Base-by-base conservation (phyloP, 2,797 vertebrate genomes). In the Rhinatrema bivittatum region DNA sequence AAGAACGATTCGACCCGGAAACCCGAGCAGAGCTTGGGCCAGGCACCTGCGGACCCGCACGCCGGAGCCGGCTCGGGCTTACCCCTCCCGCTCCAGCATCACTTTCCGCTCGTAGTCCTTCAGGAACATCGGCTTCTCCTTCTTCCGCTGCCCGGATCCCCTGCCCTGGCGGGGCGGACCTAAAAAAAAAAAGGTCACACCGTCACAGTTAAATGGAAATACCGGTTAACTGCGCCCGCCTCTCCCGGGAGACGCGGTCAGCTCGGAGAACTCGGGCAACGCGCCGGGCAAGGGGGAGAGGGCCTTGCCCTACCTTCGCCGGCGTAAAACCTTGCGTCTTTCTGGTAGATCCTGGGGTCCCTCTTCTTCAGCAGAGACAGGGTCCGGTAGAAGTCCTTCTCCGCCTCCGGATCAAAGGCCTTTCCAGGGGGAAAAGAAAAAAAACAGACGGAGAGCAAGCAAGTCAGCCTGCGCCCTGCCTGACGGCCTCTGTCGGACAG, bases 51-150 rank as follows among this genome's bases (percentile, higher is more conserved):
- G n/a, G n/a, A n/a, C n/a, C n/a, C n/a, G n/a, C n/a, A n/a, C n/a
- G n/a, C n/a, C n/a, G n/a, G n/a, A n/a, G n/a, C n/a, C n/a, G n/a
- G n/a, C n/a, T n/a, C n/a, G n/a, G n/a, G n/a, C 71, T 65, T 56
- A 95, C 93, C 92, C 93, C 56, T 72, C 87, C 48, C 71, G 89
- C 42, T 96, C 90, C 65, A 94, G 59, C 7, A 96, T 91, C 40
- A 96, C 82, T 55, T 86, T 88, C 12, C 91, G 81, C 35, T 95
- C 91, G 1, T 94, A 96, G 56, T 96, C 91, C 46, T 89, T 93
- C 16, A 92, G 59, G 39, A 79, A 94, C 91, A 96, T 91, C 2
- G 91, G 85, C 33, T 64, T 87, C 1, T 57, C 62, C 5, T 66
- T 60, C 50, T 58, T 78, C 51, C 60, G 79, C 0, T 81, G 6